Conservation (phyloP, 2,888 invertebrate genomes). For the Tiliacea citrago region DNA sequence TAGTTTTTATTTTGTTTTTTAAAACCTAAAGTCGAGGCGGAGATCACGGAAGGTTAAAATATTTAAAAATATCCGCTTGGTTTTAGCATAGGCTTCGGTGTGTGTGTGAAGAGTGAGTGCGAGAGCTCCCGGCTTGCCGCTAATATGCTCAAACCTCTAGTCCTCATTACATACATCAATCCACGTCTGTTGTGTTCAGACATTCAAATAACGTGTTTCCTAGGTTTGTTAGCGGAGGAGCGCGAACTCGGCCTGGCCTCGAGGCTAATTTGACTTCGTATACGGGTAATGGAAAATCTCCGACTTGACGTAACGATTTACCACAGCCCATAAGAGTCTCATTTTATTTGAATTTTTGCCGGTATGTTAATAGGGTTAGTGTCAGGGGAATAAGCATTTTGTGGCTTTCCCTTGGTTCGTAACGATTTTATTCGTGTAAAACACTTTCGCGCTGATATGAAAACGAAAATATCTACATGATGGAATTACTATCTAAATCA, state of each 20-base stretch:
- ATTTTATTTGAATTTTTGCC: constrained; percentile 68
- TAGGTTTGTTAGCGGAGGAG: constrained; percentile 75
- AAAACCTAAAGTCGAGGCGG: constrained; percentile 9
- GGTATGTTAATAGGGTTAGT: constrained; percentile 68
- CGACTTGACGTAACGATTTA: constrained; percentile 71
- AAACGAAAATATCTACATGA: constrained; percentile 68
- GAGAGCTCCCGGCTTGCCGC: constrained; percentile 7
- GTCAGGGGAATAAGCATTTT: constrained; percentile 60
- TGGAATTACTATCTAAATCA: constrained; percentile 79
- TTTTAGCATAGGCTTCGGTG: constrained; percentile 20
- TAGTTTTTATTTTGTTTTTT: constrained; percentile 46
- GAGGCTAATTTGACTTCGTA: constrained; percentile 76
- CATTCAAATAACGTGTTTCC: constrained; percentile 70
- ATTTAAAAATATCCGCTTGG: constrained; percentile 45
- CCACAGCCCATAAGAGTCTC: constrained; percentile 70
- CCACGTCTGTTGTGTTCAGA: constrained; percentile 60
- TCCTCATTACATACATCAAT: constrained; percentile 63
- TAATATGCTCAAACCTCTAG: constrained; percentile 29
- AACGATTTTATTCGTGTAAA: constrained; percentile 40
- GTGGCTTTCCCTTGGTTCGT: constrained; percentile 43
- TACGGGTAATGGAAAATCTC: constrained; percentile 77
- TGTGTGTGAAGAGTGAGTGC: constrained; percentile 1
- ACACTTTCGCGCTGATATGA: constrained; percentile 52
- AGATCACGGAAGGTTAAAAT: constrained; percentile 44
- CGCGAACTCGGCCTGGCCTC: constrained; percentile 75